phyloP scores from a whole-genome alignment of 2,888 invertebrate genomes.

The Cylloceria caligata region DNA sequence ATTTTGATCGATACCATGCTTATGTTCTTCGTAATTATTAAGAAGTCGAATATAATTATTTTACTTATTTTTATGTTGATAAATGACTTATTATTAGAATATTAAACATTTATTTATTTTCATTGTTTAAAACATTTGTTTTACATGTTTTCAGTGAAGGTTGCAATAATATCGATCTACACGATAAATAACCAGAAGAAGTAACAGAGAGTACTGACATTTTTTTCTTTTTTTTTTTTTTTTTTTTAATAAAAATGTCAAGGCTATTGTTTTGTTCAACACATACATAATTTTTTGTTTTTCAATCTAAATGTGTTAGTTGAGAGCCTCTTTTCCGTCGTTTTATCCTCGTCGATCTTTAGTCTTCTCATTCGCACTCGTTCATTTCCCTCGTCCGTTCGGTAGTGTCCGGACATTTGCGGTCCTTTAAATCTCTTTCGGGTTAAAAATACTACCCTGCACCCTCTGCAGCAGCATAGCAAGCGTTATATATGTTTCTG shows the following conservation, averaged over 20 bases:
- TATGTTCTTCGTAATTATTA: too few relatives aligned
- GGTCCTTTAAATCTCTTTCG: constrained; percentile 70
- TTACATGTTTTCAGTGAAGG: too few relatives aligned
- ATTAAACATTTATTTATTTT: too few relatives aligned
- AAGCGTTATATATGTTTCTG: background rate
- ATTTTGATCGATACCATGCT: too few relatives aligned
- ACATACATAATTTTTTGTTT: background rate
- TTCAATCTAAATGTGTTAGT: background rate
- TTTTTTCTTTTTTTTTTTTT: too few relatives aligned
- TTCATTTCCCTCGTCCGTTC: constrained; percentile 46
- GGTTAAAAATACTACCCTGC: constrained; percentile 78
- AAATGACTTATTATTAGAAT: too few relatives aligned
- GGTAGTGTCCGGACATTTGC: constrained; percentile 55
- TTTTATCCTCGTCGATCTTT: constrained; percentile 46
- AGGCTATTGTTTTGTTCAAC: background rate
- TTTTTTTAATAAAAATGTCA: too few relatives aligned
- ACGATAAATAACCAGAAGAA: background rate
- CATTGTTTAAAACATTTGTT: too few relatives aligned
- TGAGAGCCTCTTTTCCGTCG: constrained; percentile 62
- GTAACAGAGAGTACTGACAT: background rate
- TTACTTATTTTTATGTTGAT: too few relatives aligned
- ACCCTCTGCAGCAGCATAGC: constrained; percentile 51
- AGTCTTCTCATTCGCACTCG: constrained; percentile 50
- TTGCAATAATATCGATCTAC: too few relatives aligned
- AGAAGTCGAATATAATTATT: too few relatives aligned